Conservation (phyloP, 2,797 vertebrate species). For the Threskiornis aethiopicus region DNA sequence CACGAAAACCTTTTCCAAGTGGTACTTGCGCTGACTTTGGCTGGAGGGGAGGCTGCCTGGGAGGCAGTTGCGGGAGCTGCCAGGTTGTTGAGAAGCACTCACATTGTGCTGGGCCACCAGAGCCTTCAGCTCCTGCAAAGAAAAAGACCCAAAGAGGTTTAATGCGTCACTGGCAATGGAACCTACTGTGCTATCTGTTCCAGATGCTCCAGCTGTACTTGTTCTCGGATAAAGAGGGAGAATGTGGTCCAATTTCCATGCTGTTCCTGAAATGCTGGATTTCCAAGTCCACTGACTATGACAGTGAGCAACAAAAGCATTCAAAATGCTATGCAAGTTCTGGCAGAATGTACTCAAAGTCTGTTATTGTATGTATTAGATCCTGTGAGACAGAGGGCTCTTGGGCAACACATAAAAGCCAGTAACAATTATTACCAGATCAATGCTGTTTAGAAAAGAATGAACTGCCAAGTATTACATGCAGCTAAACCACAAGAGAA, state of each 20-base stretch:
- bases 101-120: constrained; percentile 76
- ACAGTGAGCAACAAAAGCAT: not conserved
- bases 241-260: rapidly evolving
- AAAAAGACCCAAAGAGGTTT: not conserved
- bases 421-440: constrained; percentile 40
- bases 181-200: not conserved
- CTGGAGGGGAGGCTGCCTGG: constrained; percentile 54
- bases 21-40: constrained; percentile 81
- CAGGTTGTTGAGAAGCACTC: constrained; percentile 47
- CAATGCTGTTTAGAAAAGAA: constrained; percentile 36
- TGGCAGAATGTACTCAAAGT: not conserved
- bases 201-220: not conserved
- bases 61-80: constrained; percentile 11
- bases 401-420: constrained; percentile 7
- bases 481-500: constrained; percentile 31
- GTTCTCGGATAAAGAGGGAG: not conserved
- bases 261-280: not conserved
- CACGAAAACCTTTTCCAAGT: constrained; percentile 83
- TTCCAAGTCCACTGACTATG: not conserved
- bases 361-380: not conserved
- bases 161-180: not conserved
- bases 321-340: not conserved
- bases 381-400: not conserved
- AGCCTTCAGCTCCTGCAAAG: constrained; percentile 82
- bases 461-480: constrained; percentile 13